phyloP scores from a whole-genome alignment of 1,140 invertebrate species.

The Temnothorax longispinosus region DNA sequence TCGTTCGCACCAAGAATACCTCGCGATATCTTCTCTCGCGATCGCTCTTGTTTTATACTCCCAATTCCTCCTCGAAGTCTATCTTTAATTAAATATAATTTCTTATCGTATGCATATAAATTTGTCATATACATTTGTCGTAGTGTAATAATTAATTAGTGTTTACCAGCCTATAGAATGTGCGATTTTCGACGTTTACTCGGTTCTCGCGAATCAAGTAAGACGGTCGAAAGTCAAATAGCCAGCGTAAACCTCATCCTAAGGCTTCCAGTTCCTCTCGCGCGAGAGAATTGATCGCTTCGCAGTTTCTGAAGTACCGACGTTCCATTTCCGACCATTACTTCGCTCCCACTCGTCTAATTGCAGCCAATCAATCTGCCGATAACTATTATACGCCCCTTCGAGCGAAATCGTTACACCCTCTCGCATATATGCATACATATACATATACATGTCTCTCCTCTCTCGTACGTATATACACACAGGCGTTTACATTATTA shows the following conservation, averaged over 20 bases:
- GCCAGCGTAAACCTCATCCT: conserved; percentile 69
- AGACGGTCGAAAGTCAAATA: conserved; percentile 70
- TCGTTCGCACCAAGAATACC: background rate
- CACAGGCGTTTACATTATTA: conserved; percentile 57
- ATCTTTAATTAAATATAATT: conserved; percentile 73
- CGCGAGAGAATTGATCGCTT: conserved; percentile 47
- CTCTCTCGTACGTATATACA: conserved; percentile 44
- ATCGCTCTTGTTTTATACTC: conserved; percentile 23
- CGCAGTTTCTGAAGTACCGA: conserved; percentile 26
- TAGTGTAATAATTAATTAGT: conserved; percentile 76
- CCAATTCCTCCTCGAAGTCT: conserved; percentile 20
- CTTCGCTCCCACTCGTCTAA: background rate
- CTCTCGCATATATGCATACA: conserved; percentile 58
- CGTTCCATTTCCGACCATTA: conserved; percentile 36
- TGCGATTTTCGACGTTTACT: conserved; percentile 71
- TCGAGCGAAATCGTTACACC: conserved; percentile 65
- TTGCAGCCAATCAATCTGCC: conserved; percentile 43
- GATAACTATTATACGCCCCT: conserved; percentile 48
- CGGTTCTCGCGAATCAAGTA: conserved; percentile 59
- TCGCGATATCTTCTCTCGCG: conserved; percentile 20
- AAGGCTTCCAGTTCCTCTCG: conserved; percentile 70
- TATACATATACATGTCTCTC: conserved; percentile 52
- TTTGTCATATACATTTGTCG: conserved; percentile 73
- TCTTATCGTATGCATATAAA: conserved; percentile 74
- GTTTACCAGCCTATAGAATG: conserved; percentile 64